A percentile compares a stretch with the other conserved stretches of the same genome.
phyloP scores from a whole-genome alignment of 2,888 invertebrate species.

The Ophonus ardosiacus region DNA sequence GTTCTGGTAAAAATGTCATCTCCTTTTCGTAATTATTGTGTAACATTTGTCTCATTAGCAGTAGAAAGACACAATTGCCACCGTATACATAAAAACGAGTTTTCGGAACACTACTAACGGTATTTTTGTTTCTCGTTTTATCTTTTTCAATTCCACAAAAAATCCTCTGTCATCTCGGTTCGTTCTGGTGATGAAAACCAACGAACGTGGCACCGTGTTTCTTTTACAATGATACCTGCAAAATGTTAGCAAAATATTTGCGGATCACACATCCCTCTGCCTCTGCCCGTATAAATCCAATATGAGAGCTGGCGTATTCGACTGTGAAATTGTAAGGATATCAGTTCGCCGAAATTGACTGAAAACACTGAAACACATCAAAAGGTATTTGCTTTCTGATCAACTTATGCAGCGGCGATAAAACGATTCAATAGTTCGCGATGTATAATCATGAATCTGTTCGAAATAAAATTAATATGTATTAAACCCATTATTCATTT shows the following conservation, averaged over 20 bases:
- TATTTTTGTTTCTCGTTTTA: constrained; percentile 2
- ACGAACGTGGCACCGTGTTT: not conserved
- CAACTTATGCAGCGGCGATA: constrained; percentile 27
- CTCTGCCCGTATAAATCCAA: constrained; percentile 41
- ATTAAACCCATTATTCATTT: no score
- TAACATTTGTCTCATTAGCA: constrained; percentile 22
- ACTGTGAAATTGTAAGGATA: constrained; percentile 60
- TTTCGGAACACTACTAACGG: constrained; percentile 17
- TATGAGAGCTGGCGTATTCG: constrained; percentile 47
- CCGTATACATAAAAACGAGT: not conserved
- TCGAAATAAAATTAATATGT: no score
- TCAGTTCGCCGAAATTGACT: constrained; percentile 54
- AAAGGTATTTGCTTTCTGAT: constrained; percentile 44
- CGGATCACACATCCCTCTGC: not conserved
- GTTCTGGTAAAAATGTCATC: not conserved
- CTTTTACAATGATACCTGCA: constrained; percentile 53
- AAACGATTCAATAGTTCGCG: constrained; percentile 12
- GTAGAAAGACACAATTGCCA: constrained; percentile 2
- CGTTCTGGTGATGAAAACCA: constrained; percentile 17
- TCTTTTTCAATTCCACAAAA: constrained; percentile 4
- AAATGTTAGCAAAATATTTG: constrained; percentile 56
- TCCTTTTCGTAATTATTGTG: not conserved
- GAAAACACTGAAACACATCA: constrained; percentile 48
- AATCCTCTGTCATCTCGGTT: constrained; percentile 20
- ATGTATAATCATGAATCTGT: no score